These are phyloP conservation scores for Nomada goodeniana DNA, from an alignment of 2,888 invertebrate genomes.

Conservation along the genomic window DNA sequence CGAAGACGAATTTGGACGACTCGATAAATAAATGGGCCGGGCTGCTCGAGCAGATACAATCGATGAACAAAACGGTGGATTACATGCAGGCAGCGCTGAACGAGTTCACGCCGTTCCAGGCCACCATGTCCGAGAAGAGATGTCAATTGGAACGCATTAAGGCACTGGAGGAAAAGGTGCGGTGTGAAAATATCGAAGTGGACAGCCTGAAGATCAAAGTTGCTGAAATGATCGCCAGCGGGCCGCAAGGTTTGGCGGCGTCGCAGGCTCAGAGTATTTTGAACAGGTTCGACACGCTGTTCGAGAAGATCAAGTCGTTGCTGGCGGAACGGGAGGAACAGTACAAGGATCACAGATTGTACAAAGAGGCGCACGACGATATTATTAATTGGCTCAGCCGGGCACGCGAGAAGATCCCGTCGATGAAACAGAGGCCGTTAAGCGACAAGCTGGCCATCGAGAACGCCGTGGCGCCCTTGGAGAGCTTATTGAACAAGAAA, in stretches of 20 bases:
- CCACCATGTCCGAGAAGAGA: conserved; percentile 94
- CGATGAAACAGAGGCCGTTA: conserved; percentile 92
- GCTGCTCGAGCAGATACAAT: conserved; percentile 94
- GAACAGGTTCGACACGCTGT: conserved; percentile 92
- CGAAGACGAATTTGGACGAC: conserved; percentile 94
- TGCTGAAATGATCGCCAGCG: conserved; percentile 93
- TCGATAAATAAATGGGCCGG: conserved; percentile 96
- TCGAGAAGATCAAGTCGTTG: conserved; percentile 90
- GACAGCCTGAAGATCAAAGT: conserved; percentile 94
- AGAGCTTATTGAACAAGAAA: conserved; percentile 93
- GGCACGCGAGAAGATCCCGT: conserved; percentile 95
- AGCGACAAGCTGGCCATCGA: conserved; percentile 95
- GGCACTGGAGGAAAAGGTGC: conserved; percentile 93
- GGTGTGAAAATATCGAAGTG: conserved; percentile 95
- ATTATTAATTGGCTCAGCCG: conserved; percentile 94
- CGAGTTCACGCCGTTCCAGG: conserved; percentile 91
- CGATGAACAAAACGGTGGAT: conserved; percentile 92
- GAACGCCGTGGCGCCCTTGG: conserved; percentile 94
- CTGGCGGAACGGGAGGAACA: conserved; percentile 93
- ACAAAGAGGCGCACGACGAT: conserved; percentile 96
- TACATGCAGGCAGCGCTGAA: conserved; percentile 90
- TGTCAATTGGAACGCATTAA: conserved; percentile 94
- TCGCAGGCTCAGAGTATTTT: conserved; percentile 94
- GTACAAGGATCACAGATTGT: conserved; percentile 94
- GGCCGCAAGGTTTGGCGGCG: conserved; percentile 93